These are phyloP conservation scores for Hemitrygon akajei DNA, from an alignment of 2,797 vertebrate genomes.

Conservation along the genomic window DNA sequence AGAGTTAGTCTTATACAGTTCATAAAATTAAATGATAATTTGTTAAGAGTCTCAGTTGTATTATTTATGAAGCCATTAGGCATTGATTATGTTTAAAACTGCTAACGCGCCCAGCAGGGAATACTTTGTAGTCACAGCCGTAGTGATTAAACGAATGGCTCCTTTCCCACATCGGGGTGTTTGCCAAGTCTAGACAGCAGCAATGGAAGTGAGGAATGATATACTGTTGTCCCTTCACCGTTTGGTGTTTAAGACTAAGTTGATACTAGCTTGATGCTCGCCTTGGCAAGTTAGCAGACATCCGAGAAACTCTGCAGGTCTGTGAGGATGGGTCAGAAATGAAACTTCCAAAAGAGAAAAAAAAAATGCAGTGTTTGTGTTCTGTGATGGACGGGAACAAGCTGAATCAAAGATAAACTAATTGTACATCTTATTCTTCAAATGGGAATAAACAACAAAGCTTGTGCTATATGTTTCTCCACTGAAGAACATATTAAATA, in stretches of 20 bases:
- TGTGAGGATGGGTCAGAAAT: constrained; percentile 46
- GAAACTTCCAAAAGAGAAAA: constrained; percentile 43
- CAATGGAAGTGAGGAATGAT: constrained; percentile 40
- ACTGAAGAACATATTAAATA: constrained; percentile 45
- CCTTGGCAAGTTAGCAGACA: constrained; percentile 45
- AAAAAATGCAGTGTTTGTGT: constrained; percentile 6
- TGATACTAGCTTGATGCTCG: constrained; percentile 40
- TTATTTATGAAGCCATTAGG: constrained; percentile 58
- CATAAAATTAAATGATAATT: constrained; percentile 43
- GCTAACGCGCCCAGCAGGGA: constrained; percentile 29
- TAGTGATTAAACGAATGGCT: constrained; percentile 40
- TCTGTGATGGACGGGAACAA: background rate
- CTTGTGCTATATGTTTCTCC: constrained; percentile 44
- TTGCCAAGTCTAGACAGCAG: constrained; percentile 57
- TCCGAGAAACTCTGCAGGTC: constrained; percentile 44
- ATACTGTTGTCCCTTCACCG: constrained; percentile 49
- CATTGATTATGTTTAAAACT: constrained; percentile 46
- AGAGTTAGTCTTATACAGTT: constrained; percentile 19
- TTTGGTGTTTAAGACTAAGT: constrained; percentile 46
- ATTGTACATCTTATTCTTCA: constrained; percentile 37
- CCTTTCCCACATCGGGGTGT: constrained; percentile 46
- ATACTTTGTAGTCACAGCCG: constrained; percentile 37
- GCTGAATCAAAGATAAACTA: constrained; percentile 20
- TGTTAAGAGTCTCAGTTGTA: constrained; percentile 55
- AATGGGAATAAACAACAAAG: constrained; percentile 39